These are phyloP conservation scores for Plebejus argus DNA, from an alignment of 2,888 invertebrate species.

Conservation along the genomic window DNA sequence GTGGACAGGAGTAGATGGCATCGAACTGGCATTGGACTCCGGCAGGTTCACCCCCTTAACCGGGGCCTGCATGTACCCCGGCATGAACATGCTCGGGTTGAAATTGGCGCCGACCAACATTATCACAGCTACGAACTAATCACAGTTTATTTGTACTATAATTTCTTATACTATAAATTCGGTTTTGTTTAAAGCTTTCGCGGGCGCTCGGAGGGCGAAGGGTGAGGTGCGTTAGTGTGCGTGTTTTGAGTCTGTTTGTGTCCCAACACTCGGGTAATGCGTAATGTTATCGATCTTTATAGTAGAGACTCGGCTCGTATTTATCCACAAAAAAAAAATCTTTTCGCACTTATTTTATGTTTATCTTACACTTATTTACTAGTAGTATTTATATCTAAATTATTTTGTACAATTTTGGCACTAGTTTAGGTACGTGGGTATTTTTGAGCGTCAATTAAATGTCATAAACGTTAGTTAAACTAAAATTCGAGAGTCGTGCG, in stretches of 20 bases:
- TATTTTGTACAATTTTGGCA: constrained; percentile 45
- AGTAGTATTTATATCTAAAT: constrained; percentile 41
- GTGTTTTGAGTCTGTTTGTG: constrained; percentile 53
- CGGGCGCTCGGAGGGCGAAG: constrained; percentile 61
- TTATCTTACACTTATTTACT: constrained; percentile 40
- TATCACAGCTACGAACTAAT: constrained; percentile 57
- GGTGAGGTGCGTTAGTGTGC: constrained; percentile 57
- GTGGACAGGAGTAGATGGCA: constrained; percentile 72
- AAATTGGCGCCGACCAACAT: constrained; percentile 72
- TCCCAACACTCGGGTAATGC: constrained; percentile 68
- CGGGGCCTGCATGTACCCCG: constrained; percentile 59
- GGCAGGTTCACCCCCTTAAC: constrained; percentile 47
- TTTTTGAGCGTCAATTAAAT: constrained; percentile 45
- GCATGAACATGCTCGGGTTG: constrained; percentile 61
- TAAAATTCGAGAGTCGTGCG: constrained; percentile 39
- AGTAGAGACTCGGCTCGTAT: constrained; percentile 64
- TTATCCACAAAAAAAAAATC: constrained; percentile 45
- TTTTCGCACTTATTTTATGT: constrained; percentile 38
- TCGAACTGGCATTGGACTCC: constrained; percentile 60
- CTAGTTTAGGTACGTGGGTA: constrained; percentile 44
- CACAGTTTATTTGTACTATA: constrained; percentile 64
- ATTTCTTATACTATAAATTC: constrained; percentile 74
- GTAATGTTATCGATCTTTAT: constrained; percentile 80
- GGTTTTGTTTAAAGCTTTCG: constrained; percentile 74
- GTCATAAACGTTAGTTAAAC: constrained; percentile 36